These are phyloP conservation scores for Chalcis sispes DNA, from an alignment of 2,888 invertebrate genomes.

Conservation along the genomic window DNA sequence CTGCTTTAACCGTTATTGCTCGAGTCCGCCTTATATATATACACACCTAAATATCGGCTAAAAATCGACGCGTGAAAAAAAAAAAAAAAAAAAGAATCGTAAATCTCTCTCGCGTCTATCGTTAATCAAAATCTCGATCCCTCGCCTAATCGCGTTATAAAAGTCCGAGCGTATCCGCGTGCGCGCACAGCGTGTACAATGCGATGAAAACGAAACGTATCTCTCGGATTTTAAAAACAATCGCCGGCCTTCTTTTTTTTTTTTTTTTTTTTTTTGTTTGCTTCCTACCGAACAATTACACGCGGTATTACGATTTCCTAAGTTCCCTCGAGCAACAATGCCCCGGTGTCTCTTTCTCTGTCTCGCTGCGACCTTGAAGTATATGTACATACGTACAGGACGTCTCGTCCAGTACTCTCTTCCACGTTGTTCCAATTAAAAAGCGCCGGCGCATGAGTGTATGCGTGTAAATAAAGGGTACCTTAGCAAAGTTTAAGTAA, in stretches of 20 bases:
- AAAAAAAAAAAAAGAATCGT: too few relatives aligned
- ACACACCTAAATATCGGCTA: background rate
- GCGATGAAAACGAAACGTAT: too few relatives aligned
- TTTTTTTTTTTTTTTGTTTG: too few relatives aligned
- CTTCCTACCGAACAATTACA: too few relatives aligned
- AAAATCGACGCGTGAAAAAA: background rate
- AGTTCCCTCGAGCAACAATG: too few relatives aligned
- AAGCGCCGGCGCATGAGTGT: conserved; percentile 16
- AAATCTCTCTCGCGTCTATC: background rate
- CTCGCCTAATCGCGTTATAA: too few relatives aligned
- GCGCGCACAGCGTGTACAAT: conserved; percentile 5
- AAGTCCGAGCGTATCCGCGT: too few relatives aligned
- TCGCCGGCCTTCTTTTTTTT: too few relatives aligned
- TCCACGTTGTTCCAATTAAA: conserved; percentile 45
- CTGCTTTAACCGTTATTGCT: background rate
- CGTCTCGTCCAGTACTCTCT: background rate
- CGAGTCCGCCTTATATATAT: background rate
- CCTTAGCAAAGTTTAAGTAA: conserved; percentile 30
- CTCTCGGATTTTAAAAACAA: too few relatives aligned
- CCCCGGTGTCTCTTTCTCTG: too few relatives aligned
- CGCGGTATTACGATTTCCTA: too few relatives aligned
- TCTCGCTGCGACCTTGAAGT: conserved; percentile 40
- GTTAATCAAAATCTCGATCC: conserved; percentile 33
- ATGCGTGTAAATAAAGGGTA: conserved; percentile 1
- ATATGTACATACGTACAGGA: conserved; percentile 5